Evolutionary conservation across 2,113 vertebrate genomes (phyloP), one percentile per base, ranked within the genome.

Genomic region (Numenius arquata): DNA sequence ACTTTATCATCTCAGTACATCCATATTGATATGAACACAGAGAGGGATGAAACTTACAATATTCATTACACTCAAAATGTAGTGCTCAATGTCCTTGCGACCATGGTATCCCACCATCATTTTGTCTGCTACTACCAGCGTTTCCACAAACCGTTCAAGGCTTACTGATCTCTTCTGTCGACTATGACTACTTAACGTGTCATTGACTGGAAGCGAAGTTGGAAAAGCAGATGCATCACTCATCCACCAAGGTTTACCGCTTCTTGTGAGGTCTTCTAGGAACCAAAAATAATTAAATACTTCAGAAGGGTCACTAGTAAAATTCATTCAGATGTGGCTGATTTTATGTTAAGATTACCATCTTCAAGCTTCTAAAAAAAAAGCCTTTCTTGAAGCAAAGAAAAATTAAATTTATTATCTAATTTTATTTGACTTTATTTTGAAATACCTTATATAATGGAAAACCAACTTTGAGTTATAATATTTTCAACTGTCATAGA

Each of bases 21-120:
- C 25, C 2, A 26, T 43, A 34, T 13, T 71, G 67, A 59, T 73
- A 79, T 1, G 7, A 96, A 88, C 85, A 91, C 85, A 83, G 73
- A 98, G 95, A 97, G 98, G 98, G 98, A 98, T 99, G 98, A 99
- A 99, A 99, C 99, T 99, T 99, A 99, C 99, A 99, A 99, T 99
- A 98, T 99, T 99, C 99, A 99, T 99, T 95, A 99, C 99, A 68
- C 99, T 99, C 97, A 99, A 95, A 98, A 99, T 98, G 98, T 99
- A 99, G 98, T 99, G 99, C 66, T 99, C 99, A 84, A 99, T 99
- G 97, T 99, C 99, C 98, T 99, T 99, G 97, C 99, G 99, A 68
- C 99, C 99, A 90, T 99, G 99, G 97, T 99, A 99, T 93, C 99
- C 99, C 81, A 99, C 99, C 99, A 99, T 99, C 99, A 99, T 99